Evolutionary conservation across 2,888 invertebrate genomes (phyloP), one percentile per base, ranked within the genome.

Genomic region (Macrostomum cliftonense): DNA sequence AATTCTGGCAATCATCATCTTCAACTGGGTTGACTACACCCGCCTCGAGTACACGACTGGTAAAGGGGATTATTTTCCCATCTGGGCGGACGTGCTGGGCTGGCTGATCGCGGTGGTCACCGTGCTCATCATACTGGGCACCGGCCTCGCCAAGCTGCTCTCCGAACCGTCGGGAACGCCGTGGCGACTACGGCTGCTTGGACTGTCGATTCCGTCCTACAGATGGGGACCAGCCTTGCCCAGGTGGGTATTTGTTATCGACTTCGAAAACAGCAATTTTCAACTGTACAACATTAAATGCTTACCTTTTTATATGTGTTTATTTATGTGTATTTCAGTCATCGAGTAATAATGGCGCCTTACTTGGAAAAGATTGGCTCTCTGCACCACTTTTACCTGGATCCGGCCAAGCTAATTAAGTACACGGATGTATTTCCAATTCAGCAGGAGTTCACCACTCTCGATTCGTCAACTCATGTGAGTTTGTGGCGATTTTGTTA

Each of bases 1-100:
- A 28, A 49, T 53, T 7, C 47, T 56, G 55, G 53, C 52, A 13
- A 60, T 65, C 48, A 57, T 64, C 58, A 47, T 65, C 11, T 65
- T 63, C 55, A 63, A 64, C 1, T 65, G 63, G 64, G 54, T 63
- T 7, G 60, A 62, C 49, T 65, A 64, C 54, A 55, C 53, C n/a
- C 59, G 60, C 9, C 57, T 59, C 2, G 57, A 58, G 49, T 61
- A 61, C 37, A 28, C 28, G 28, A 9, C 28, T 4, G 28, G 28
- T 4, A 9, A 4, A 4, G 54, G 52, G 13, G 60, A 58, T 12
- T 61, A 62, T 46, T 63, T 53, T 50, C 64, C 64, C 5, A 47
- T 49, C n/a, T 65, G 63, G 63, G 60, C 65, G 1, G 62, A 65
- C 46, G 59, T 55, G 20, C 43, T 65, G 12, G 65, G 65, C n/a